These are phyloP conservation scores for Menidia beryllina DNA, from an alignment of 2,113 vertebrate species.

Conservation along the genomic window DNA sequence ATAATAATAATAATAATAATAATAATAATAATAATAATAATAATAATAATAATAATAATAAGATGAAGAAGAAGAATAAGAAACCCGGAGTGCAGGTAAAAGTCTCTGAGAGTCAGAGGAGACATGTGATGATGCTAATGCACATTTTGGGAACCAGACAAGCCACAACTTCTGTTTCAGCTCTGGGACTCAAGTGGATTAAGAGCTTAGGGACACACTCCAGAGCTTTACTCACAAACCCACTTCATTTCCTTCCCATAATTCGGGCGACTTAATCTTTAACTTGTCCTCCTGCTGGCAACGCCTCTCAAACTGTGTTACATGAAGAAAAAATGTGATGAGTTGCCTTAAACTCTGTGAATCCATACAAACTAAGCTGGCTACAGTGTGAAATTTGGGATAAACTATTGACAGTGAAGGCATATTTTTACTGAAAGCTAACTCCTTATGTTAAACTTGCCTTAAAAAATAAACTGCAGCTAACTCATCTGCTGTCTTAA, in stretches of 20 bases:
- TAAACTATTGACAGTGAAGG: no score
- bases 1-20: no score
- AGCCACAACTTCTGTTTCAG: conserved; percentile 45
- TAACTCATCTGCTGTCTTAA: no score
- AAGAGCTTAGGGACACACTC: conserved; percentile 65
- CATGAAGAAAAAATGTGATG: background rate
- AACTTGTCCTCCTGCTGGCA: conserved; percentile 40
- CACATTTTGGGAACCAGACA: background rate
- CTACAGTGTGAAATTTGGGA: no score
- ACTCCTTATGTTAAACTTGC: no score
- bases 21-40: no score
- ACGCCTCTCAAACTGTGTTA: conserved; percentile 18
- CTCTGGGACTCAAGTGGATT: conserved; percentile 64
- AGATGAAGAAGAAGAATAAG: no score
- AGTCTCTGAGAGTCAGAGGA: conserved; percentile 19
- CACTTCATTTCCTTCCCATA: conserved; percentile 30
- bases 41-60: no score
- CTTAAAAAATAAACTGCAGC: no score
- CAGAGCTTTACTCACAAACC: conserved; percentile 48
- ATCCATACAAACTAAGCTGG: no score
- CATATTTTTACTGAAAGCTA: no score
- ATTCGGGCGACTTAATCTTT: conserved; percentile 55
- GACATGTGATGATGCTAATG: conserved; percentile 6
- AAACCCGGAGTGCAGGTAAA: conserved; percentile 19
- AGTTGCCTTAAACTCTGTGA: background rate